Base-by-base conservation (phyloP, 1,140 invertebrate genomes). In the Sarcophaga bullata region DNA sequence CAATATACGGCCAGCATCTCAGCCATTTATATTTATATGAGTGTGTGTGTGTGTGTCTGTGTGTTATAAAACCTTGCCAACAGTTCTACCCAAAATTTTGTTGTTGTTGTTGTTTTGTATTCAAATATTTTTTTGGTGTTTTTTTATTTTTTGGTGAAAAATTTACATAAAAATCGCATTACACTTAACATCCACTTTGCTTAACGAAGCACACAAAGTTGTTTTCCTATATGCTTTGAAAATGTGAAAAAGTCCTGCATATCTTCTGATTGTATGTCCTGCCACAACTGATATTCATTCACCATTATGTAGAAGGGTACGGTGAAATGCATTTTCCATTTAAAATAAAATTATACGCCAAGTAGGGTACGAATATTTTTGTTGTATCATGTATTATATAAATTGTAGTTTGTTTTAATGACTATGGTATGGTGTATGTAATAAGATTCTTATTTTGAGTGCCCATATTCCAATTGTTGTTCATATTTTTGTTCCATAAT, bases 91-190 rank as follows among this genome's bases (percentile, higher is more conserved):
- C 25, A n/a, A 8, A 37, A 37, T 37, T 13, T 46, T 11, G 25
- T 37, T 37, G 25, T 19, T 19, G 1, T 37, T 37, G 25, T 37
- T 37, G 25, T 87, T 87, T 87, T 83, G 17, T 37, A 37, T 37
- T 37, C 25, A 37, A 62, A n/a, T 13, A 37, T 37, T 37, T 13
- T 46, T 9, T 19, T 19, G n/a, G n/a, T n/a, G n/a, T n/a, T n/a
- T n/a, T n/a, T 8, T n/a, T 52, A 9, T 37, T 85, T 87, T 87
- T 87, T 83, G 17, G 84, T 80, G 82, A 80, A 85, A 88, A 89
- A 89, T 89, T 89, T 89, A 89, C 88, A 89, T 89, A 89, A 89
- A 89, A 89, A 89, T 89, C 88, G 88, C 88, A 89, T 89, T 89
- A 89, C 87, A 89, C 88, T 89, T 89, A 89, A 89, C 88, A 89